A percentile compares a stretch with the other conserved stretches of the same genome.
Evolutionary conservation across 2,888 invertebrate genomes (phyloP).

Genomic region (Himalopsyche japonica): DNA sequence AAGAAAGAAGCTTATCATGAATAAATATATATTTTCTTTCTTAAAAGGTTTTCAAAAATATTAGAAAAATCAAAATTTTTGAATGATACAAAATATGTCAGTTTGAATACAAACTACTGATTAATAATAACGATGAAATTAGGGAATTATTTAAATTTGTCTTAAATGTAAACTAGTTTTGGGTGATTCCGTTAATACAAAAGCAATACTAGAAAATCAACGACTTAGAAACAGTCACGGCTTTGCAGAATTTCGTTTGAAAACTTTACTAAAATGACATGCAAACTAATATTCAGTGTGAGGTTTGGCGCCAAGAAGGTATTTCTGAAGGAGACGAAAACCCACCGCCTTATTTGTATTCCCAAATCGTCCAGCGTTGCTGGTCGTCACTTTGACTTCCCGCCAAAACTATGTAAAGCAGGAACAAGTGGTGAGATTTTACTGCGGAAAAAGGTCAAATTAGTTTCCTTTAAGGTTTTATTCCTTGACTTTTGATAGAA

Average conservation of each 20-base stretch:
- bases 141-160: too few relatives aligned
- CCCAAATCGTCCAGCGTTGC: not conserved
- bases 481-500: not conserved
- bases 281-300: not conserved
- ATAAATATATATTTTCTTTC: too few relatives aligned
- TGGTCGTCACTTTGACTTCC: conserved; percentile 8
- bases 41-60: too few relatives aligned
- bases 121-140: too few relatives aligned
- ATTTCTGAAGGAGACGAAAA: not conserved
- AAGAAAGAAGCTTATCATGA: too few relatives aligned
- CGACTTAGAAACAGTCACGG: not conserved
- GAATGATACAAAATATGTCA: too few relatives aligned
- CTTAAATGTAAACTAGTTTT: not conserved
- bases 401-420: conserved; percentile 23
- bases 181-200: not conserved
- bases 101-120: too few relatives aligned
- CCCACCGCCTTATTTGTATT: conserved; percentile 19
- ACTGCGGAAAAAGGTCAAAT: conserved; percentile 24
- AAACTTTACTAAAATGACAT: not conserved
- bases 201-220: not conserved
- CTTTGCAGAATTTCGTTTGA: not conserved
- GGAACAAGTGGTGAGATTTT: conserved; percentile 24
- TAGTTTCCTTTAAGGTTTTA: conserved; percentile 18
- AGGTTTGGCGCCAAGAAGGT: not conserved
- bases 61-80: too few relatives aligned